Base-by-base conservation (phyloP, 2,797 vertebrate species). In the Coregonus ussuriensis region DNA sequence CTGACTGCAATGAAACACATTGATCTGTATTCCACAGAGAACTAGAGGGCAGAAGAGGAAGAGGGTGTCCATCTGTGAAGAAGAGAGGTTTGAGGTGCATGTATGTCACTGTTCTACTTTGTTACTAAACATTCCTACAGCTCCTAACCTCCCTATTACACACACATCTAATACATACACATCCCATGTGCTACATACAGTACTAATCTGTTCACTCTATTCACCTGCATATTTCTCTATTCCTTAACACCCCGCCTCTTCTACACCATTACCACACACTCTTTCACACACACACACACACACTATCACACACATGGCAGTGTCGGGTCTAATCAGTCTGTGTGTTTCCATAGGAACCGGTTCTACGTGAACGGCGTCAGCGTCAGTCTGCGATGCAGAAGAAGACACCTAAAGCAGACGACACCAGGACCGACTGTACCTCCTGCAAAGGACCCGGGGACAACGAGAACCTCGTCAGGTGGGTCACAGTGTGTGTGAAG, bases 401-500 rank as follows among this genome's bases (percentile, higher is more conserved):
- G 92, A 99, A 97, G 86, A 96, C 6, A 4, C 56, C 96, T 76
- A 99, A 99, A 89, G 93, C 96, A 0, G 97, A 99, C 71, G 97
- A 99, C 88, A 94, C 93, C 3, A 94, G 97, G 84, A 99, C 97
- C 6, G 97, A 98, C 85, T 99, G 97, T 86, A 93, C 95, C 74
- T 96, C 96, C 72, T 99, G 98, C 92, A 97, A 96, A 89, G 96
- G 96, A 66, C 96, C 95, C 0, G 98, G 97, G n/a, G 97, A 98
- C 93, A 98, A 98, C 82, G 98, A 99, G 87, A 99, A 98, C 93
- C 95, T 99, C 54, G 97, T 99, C 89, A 98, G 98, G 98, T 99
- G 95, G 85, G 93, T 71, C 7, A 79, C 56, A 47, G 21, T 29
- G 21, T 29, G 13, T n/a, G n/a, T 3, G 47, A 6, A 11, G 0